phyloP scores from a whole-genome alignment of 2,888 invertebrate genomes.

The Amphiduros pacificus region DNA sequence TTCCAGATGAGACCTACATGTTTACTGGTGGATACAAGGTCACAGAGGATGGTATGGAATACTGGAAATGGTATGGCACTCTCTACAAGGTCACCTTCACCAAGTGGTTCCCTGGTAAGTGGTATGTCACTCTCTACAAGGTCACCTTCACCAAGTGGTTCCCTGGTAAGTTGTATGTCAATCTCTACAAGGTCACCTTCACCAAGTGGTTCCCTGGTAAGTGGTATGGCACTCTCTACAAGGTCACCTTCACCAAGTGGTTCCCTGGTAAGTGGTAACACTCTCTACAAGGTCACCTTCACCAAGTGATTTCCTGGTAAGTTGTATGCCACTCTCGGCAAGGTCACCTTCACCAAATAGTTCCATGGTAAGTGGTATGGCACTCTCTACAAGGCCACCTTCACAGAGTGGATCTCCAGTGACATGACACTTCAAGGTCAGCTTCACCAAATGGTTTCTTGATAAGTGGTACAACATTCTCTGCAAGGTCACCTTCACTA shows the following conservation, averaged over 20 bases:
- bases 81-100: slow-evolving; percentile 14
- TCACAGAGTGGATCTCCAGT: slow-evolving; percentile 30
- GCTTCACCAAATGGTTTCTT: too few relatives aligned
- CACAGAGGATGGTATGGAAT: slow-evolving; percentile 9
- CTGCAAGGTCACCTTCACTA: slow-evolving; percentile 13
- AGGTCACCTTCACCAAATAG: slow-evolving; percentile 23
- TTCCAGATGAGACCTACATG: slow-evolving; percentile 19
- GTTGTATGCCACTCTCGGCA: slow-evolving; percentile 25
- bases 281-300: too few relatives aligned
- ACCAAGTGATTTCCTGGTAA: slow-evolving; percentile 23
- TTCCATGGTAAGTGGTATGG: slow-evolving; percentile 32
- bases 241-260: slow-evolving; percentile 24
- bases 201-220: too few relatives aligned
- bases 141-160: slow-evolving; percentile 27
- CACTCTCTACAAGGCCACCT: slow-evolving; percentile 12
- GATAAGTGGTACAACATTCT: slow-evolving; percentile 30
- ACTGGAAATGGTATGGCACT: slow-evolving; percentile 31
- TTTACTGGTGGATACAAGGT: slow-evolving; percentile 16
- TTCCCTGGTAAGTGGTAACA: too few relatives aligned
- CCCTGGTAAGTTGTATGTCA: too few relatives aligned
- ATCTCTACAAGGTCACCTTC: too few relatives aligned
- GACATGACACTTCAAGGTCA: too few relatives aligned
- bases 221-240: slow-evolving; percentile 26
- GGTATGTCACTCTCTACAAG: slow-evolving; percentile 22
- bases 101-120: slow-evolving; percentile 32